Base-by-base conservation (phyloP, 1,140 invertebrate species). In the Drosophila orena region DNA sequence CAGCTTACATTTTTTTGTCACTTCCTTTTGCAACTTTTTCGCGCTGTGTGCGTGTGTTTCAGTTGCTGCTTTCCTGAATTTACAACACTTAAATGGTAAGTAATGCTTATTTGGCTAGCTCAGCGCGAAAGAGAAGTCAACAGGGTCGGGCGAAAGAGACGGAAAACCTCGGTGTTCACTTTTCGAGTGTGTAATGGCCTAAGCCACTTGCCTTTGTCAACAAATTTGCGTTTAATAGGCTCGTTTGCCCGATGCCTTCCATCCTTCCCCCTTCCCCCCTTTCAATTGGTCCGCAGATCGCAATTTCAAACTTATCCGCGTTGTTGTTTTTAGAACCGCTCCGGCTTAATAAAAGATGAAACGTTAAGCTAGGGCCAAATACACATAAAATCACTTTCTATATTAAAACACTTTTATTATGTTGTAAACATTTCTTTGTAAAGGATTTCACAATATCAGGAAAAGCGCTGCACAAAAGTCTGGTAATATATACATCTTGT, bases 1-100 rank as follows among this genome's bases (percentile, higher is more conserved):
- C 83, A 69, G 83, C 83, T 86, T 86, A 86, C 88, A 83, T 88
- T 79, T 76, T 88, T 83, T 69, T 77, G 66, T 64, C 47, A 62
- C 69, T 70, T 88, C 65, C 65, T 71, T 86, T 78, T 74, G 81
- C 81, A 78, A 74, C 81, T 81, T 71, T 68, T 76, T 27, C 38
- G 14, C 24, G 34, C 46, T 22, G 59, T 50, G 62, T n/a, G 54
- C 64, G 24, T n/a, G 46, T 50, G 47, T 50, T 50, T 50, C 47
- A 50, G 47, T 50, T 30, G 47, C 24, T 77, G 83, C 73, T 56
- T 47, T 69, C 69, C 59, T 66, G 79, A 83, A 88, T 77, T 86
- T 88, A 88, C 83, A 88, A 79, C 83, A 88, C 83, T 86, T 88
- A 88, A 86, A 88, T 86, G 83, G 83, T 86, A 88, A 86, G 88